A percentile compares a stretch with the other conserved stretches of the same genome.
Evolutionary conservation across 2,113 vertebrate species (phyloP).

Genomic region (Felis catus): DNA sequence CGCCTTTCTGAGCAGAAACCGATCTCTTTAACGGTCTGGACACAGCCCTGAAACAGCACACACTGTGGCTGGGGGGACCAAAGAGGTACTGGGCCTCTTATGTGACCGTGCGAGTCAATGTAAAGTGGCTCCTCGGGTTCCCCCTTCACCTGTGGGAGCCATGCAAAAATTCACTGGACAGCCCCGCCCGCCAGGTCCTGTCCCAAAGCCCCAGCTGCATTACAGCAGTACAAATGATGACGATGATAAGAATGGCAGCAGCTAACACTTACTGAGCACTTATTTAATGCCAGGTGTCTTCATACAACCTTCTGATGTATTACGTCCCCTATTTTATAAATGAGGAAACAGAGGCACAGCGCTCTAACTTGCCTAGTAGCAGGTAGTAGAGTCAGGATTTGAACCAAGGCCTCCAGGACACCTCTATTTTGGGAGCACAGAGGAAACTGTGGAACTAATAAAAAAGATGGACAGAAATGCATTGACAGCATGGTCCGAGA

Average conservation of each 20-base stretch:
- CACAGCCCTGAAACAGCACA: background rate
- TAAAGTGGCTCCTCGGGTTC: background rate
- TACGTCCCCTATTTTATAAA: background rate
- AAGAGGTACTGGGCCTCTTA: background rate
- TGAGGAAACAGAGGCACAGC: slow-evolving; percentile 4
- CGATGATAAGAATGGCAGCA: background rate
- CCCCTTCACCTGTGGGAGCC: background rate
- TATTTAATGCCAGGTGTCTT: background rate
- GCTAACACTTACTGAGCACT: background rate
- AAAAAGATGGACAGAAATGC: background rate
- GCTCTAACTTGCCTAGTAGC: background rate
- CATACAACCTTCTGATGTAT: background rate
- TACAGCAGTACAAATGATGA: background rate
- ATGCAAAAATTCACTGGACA: background rate
- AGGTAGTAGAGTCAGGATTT: background rate
- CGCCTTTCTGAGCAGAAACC: slow-evolving; percentile 12
- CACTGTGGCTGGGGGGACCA: background rate
- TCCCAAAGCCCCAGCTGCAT: background rate
- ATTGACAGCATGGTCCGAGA: background rate
- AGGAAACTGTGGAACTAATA: background rate
- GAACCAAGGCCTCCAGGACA: background rate
- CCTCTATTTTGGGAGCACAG: background rate
- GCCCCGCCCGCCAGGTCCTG: background rate
- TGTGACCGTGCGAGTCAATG: background rate
- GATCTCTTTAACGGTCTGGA: background rate